Evolutionary conservation across 92 coral and sea anemone species (phyloP).

Genomic region (Meandrina meandrites): DNA sequence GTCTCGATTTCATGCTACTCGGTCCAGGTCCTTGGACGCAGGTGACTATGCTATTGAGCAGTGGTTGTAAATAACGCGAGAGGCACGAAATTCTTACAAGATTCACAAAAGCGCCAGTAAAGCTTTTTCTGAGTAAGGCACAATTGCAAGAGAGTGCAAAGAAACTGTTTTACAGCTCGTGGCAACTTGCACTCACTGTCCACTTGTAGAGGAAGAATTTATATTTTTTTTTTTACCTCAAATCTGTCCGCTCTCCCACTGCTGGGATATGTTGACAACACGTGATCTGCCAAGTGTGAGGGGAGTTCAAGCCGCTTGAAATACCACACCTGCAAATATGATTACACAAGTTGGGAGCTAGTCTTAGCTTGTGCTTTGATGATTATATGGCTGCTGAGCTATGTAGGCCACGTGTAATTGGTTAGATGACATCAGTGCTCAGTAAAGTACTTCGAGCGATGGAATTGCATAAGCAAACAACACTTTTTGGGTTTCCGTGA

Average conservation of each 20-base stretch:
- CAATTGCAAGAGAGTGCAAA: background rate
- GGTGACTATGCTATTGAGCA: too few species aligned
- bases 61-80: too few species aligned
- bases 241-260: conserved; percentile 63
- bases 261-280: conserved; percentile 78
- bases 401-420: too few species aligned
- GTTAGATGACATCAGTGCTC: too few species aligned
- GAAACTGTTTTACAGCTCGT: background rate
- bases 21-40: background rate
- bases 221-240: conserved; percentile 51
- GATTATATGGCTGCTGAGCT: background rate
- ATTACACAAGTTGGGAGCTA: background rate
- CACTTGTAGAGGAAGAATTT: background rate
- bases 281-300: conserved; percentile 80
- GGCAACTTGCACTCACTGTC: background rate
- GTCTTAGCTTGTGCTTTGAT: background rate
- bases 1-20: background rate
- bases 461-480: background rate
- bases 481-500: background rate
- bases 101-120: background rate
- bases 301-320: conserved; percentile 95
- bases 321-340: conserved; percentile 81
- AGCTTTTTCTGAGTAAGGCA: background rate
- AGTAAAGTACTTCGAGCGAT: too few species aligned
- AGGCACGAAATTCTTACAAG: too few species aligned